phyloP scores from a whole-genome alignment of 2,888 invertebrate species.

The Lamellibrachia columna region DNA sequence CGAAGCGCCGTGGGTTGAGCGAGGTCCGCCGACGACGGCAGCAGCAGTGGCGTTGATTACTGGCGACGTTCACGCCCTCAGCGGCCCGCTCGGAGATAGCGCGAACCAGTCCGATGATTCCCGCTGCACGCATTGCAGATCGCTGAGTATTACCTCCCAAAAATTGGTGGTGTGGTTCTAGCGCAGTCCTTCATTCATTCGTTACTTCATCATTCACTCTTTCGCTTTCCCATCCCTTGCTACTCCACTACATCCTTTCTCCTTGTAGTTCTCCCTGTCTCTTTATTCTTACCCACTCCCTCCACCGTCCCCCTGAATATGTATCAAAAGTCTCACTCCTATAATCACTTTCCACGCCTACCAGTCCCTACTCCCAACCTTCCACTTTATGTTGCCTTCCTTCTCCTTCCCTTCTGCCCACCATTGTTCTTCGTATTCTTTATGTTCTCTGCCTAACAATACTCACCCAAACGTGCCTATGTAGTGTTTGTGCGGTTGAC shows the following conservation, averaged over 20 bases:
- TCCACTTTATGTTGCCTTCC: not conserved
- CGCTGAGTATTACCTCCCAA: not conserved
- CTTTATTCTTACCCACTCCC: not conserved
- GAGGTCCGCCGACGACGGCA: not conserved
- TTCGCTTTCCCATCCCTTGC: not conserved
- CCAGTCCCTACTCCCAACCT: not conserved
- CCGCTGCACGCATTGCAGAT: not conserved
- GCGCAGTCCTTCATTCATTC: not conserved
- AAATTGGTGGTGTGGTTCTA: not conserved
- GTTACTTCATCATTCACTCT: not conserved
- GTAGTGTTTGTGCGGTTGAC: constrained; percentile 50
- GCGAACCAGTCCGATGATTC: not conserved
- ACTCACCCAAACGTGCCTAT: constrained; percentile 41
- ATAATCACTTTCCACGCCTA: not conserved
- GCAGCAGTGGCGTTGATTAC: not conserved
- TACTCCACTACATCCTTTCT: not conserved
- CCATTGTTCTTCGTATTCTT: not conserved
- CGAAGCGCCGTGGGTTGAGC: not conserved
- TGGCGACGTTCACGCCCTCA: not conserved
- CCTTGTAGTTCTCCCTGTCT: not conserved
- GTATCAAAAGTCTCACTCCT: not conserved
- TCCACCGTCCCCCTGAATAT: not conserved
- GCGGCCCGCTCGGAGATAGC: not conserved
- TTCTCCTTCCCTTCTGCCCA: not conserved
- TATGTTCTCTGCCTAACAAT: no score